Conservation (phyloP, 2,888 invertebrate genomes). For the Incurvaria masculella region DNA sequence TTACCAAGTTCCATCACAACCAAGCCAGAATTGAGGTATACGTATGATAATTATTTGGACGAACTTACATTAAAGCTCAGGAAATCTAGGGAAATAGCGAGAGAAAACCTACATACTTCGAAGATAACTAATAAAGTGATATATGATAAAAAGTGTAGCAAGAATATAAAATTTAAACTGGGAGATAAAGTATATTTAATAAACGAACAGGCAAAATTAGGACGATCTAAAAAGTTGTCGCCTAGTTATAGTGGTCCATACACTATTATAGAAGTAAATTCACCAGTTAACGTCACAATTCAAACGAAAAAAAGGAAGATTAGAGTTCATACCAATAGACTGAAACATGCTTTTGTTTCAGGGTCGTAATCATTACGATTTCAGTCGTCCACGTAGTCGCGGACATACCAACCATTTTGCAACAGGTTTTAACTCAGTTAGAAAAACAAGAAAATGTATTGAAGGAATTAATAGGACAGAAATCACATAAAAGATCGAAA, state of each 20-base stretch:
- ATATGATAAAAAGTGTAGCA: too few species aligned
- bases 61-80: slow-evolving; percentile 16
- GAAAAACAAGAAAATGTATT: slow-evolving; percentile 12
- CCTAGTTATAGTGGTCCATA: slow-evolving; percentile 12
- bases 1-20: slow-evolving; percentile 18
- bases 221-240: slow-evolving; percentile 13
- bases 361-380: slow-evolving; percentile 10
- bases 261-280: slow-evolving; percentile 13
- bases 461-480: slow-evolving; percentile 13
- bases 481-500: slow-evolving; percentile 11
- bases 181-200: slow-evolving; percentile 15
- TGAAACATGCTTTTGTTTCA: slow-evolving; percentile 17
- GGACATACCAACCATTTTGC: slow-evolving; percentile 8
- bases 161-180: too few species aligned
- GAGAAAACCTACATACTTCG: slow-evolving; percentile 16
- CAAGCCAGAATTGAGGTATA: slow-evolving; percentile 21
- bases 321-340: slow-evolving; percentile 14
- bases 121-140: too few species aligned
- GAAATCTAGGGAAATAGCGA: slow-evolving; percentile 14
- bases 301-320: slow-evolving; percentile 12
- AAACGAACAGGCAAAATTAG: slow-evolving; percentile 12
- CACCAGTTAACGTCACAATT: slow-evolving; percentile 15
- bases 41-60: too few species aligned
- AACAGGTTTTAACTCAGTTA: slow-evolving; percentile 13
- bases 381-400: slow-evolving; percentile 3